phyloP scores from a whole-genome alignment of 2,888 invertebrate species.

The Polyommatus iphigenia region DNA sequence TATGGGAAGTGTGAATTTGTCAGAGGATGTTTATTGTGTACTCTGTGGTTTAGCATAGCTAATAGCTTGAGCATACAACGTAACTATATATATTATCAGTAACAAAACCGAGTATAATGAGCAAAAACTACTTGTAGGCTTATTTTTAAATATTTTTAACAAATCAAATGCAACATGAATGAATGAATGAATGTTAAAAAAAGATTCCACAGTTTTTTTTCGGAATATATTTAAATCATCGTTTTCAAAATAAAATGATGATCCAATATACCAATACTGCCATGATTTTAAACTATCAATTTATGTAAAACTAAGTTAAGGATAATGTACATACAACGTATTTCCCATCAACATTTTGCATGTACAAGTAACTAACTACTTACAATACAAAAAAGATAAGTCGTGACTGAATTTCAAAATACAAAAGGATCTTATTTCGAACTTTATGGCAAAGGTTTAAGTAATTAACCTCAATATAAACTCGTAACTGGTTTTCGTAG shows the following conservation, averaged over 20 bases:
- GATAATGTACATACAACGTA: background rate
- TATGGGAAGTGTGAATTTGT: conserved; percentile 10
- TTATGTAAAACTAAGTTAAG: background rate
- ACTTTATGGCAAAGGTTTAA: background rate
- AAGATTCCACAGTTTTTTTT: too few relatives aligned
- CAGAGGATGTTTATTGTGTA: conserved; percentile 15
- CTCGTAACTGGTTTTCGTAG: background rate
- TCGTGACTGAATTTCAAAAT: background rate
- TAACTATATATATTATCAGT: conserved; percentile 3
- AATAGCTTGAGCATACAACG: background rate
- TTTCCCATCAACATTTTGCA: background rate
- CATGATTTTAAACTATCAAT: background rate
- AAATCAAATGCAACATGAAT: too few relatives aligned
- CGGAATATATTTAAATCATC: too few relatives aligned
- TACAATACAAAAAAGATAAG: background rate
- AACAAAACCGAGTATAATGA: background rate
- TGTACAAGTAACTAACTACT: background rate
- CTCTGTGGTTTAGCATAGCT: background rate
- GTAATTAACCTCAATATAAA: background rate
- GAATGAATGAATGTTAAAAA: too few relatives aligned
- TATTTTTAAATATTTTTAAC: background rate
- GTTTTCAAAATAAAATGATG: background rate
- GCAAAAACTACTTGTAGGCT: background rate
- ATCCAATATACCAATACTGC: background rate
- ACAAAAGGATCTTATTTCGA: background rate